Conservation (phyloP, 1,140 invertebrate genomes). For the Archivesica marissinica region DNA sequence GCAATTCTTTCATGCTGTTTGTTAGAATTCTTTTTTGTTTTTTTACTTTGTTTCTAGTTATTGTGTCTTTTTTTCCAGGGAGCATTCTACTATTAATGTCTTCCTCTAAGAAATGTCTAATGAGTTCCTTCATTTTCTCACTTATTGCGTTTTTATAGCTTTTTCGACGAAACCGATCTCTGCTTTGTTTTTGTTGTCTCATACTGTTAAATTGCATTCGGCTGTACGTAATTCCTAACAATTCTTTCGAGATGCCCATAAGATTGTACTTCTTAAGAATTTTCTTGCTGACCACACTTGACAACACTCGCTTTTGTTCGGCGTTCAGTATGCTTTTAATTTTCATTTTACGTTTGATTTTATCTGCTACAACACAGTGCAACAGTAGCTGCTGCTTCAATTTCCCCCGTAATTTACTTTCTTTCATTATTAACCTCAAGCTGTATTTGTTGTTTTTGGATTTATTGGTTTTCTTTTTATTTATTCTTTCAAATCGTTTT, state of each 20-base stretch:
- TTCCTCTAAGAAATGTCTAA: too few species aligned
- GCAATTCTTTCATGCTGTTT: too few species aligned
- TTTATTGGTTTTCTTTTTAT: slow-evolving; percentile 24
- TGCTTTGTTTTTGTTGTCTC: neutral
- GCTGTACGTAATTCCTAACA: slow-evolving; percentile 29
- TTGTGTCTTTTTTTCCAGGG: too few species aligned
- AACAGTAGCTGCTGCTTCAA: slow-evolving; percentile 23
- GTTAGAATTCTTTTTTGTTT: too few species aligned
- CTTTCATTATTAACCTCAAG: slow-evolving; percentile 1
- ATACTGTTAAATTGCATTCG: slow-evolving; percentile 29
- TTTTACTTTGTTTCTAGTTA: too few species aligned
- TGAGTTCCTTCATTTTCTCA: too few species aligned
- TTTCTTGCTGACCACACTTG: slow-evolving; percentile 35
- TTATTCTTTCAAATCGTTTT: slow-evolving; percentile 27
- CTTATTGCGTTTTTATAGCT: too few species aligned
- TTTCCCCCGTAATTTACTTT: slow-evolving; percentile 32
- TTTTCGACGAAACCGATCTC: too few species aligned
- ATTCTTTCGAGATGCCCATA: slow-evolving; percentile 1
- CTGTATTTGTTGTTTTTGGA: neutral
- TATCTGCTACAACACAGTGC: slow-evolving; percentile 27
- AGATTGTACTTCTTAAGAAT: slow-evolving; percentile 26
- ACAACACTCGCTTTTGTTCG: slow-evolving; percentile 33
- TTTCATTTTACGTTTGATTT: slow-evolving; percentile 48
- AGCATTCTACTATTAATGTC: too few species aligned
- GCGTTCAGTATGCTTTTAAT: slow-evolving; percentile 24